phyloP scores from a whole-genome alignment of 2,888 invertebrate species.

The Sesia apiformis region DNA sequence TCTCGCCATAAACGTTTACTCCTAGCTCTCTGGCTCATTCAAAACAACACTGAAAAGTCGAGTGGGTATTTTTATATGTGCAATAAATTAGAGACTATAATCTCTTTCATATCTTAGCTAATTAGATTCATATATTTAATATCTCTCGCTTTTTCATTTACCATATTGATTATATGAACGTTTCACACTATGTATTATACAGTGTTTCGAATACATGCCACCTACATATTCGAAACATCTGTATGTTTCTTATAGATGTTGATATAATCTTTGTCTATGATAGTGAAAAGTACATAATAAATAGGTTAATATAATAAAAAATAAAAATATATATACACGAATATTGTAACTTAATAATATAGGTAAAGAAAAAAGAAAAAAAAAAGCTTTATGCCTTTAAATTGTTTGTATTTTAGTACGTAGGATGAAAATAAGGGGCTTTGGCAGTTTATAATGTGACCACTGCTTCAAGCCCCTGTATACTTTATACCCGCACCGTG shows the following conservation, averaged over 20 bases:
- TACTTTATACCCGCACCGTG: constrained; percentile 60
- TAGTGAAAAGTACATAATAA: constrained; percentile 68
- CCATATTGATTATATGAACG: constrained; percentile 9
- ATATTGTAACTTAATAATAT: constrained; percentile 65
- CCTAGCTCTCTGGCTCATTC: constrained; percentile 24
- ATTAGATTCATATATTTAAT: constrained; percentile 49
- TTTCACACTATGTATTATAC: neutral
- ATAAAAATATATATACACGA: constrained; percentile 74
- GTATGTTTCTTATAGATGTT: constrained; percentile 43
- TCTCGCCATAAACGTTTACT: constrained; percentile 11
- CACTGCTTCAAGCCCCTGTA: constrained; percentile 38
- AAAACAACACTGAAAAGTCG: constrained; percentile 20
- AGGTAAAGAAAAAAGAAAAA: constrained; percentile 55
- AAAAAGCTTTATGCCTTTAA: constrained; percentile 70
- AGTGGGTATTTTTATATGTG: constrained; percentile 67
- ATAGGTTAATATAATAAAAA: constrained; percentile 62
- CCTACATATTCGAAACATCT: neutral
- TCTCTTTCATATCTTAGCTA: constrained; percentile 68
- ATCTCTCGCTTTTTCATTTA: constrained; percentile 60
- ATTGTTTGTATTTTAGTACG: constrained; percentile 65
- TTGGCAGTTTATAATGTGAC: constrained; percentile 46
- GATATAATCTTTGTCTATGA: constrained; percentile 69
- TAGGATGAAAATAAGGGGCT: constrained; percentile 46
- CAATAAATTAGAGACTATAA: constrained; percentile 60
- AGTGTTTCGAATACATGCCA: neutral